phyloP scores from a whole-genome alignment of 2,797 vertebrate genomes.

The Thamnophis elegans region DNA sequence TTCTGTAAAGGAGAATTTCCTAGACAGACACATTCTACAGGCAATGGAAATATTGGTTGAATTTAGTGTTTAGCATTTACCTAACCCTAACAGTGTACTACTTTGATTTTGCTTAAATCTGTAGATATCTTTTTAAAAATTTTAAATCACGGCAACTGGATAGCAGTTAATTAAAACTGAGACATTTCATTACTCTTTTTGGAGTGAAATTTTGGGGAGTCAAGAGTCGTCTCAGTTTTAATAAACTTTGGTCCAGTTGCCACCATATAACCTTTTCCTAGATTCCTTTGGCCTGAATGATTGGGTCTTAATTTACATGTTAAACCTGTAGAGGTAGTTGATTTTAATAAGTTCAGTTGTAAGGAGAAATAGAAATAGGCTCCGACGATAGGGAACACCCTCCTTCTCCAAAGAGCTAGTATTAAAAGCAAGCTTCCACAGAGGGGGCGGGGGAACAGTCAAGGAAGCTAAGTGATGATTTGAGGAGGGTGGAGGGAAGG shows the following conservation, averaged over 20 bases:
- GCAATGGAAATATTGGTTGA: not conserved
- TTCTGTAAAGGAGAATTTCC: not conserved
- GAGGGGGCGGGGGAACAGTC: not conserved
- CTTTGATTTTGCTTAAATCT: not conserved
- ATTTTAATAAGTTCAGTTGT: not conserved
- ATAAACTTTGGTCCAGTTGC: too few relatives aligned
- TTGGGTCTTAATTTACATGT: too few relatives aligned
- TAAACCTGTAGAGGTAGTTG: not conserved
- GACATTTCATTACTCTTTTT: too few relatives aligned
- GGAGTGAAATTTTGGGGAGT: too few relatives aligned
- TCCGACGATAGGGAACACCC: not conserved
- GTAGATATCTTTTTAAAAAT: not conserved
- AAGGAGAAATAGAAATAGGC: not conserved
- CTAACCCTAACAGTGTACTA: too few relatives aligned
- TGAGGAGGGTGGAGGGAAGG: not conserved
- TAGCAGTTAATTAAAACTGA: too few relatives aligned
- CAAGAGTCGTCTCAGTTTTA: too few relatives aligned
- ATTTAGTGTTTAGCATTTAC: not conserved
- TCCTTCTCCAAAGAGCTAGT: not conserved
- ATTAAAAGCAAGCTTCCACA: not conserved
- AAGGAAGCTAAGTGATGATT: not conserved
- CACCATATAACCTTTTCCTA: too few relatives aligned
- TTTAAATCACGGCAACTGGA: too few relatives aligned
- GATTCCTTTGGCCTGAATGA: too few relatives aligned
- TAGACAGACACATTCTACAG: too few relatives aligned